Base-by-base conservation (phyloP, 2,888 invertebrate genomes). In the Tillus elongatus region DNA sequence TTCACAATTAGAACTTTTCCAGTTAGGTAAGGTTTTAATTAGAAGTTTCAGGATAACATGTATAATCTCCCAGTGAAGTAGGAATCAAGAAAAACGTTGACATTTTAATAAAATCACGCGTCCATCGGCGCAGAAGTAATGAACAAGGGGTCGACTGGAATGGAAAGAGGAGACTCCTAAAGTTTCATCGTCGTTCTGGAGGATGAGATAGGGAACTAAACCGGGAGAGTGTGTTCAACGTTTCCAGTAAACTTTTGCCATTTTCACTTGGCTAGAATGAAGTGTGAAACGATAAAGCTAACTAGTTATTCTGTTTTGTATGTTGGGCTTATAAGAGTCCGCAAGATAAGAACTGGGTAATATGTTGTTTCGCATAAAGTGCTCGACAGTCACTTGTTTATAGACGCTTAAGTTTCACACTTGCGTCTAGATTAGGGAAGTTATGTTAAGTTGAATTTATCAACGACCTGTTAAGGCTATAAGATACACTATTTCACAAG, bases 231-330 rank as follows among this genome's bases (percentile, higher is more conserved):
- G 34, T 45, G 40, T n/a, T n/a, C n/a, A n/a, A 43, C 47, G 42
- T 42, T 44, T 46, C 44, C 49, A 41, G 51, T 52, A 58, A 60
- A 60, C 58, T 60, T 60, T 60, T 57, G 59, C 58, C 59, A 60
- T 60, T 61, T 59, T 57, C 59, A 54, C 55, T 53, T 54, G 56
- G 48, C 56, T 53, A 57, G 57, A 55, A 59, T 51, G 58, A 58
- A 61, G 60, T 61, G 61, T 58, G 57, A 60, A 59, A 48, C 58
- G 59, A 61, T 61, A 61, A 61, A 59, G 52, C 55, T 53, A 58
- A 58, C 59, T 59, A 60, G 58, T 60, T 59, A 53, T 47, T 47
- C 50, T 27, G 31, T 33, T 19, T 16, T 41, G n/a, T 36, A 39
- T 37, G 42, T 38, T 36, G 37, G 33, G 24, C 31, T 39, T 39